Evolutionary conservation across 2,888 invertebrate genomes (phyloP), one percentile per base, ranked within the genome.

Genomic region (Lampropteryx suffumata): DNA sequence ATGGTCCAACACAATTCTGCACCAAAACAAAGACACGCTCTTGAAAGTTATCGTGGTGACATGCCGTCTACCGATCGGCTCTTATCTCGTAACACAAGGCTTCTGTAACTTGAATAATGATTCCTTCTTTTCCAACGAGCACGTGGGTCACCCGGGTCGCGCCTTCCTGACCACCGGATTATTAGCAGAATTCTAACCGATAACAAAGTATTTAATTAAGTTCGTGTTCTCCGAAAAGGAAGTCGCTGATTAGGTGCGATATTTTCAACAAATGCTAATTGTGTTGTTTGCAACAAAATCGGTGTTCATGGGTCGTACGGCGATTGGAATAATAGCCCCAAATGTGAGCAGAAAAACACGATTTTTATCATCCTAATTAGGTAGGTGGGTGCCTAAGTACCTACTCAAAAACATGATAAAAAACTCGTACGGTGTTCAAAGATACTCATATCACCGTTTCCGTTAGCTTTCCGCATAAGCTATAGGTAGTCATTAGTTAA

Each of bases 31-130:
- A 64, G 68, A 64, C 44, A 28, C 44, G 56, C 55, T 48, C 52
- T 58, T 51, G 43, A 59, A 57, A 56, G 65, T 79, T 84, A 82
- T 80, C 82, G 53, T 68, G 89, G 89, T 87, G 88, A 86, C 88
- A 84, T 41, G 87, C 88, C 72, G 88, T 89, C 89, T 89, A 76
- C 82, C 63, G 53, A 63, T 64, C 65, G 64, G 54, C 59, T 50
- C 56, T 78, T 79, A 79, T 54, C 13, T 11, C 4, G 14, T 12
- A 69, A 79, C 76, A 85, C 69, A 71, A 62, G 41, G 21, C 63
- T 64, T 62, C 75, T 81, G 70, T 78, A 50, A 49, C 39, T 4
- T 41, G 11, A 32, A 58, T 55, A 83, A 77, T 66, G 80, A 73
- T 72, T 71, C 76, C 69, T 80, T 83, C 68, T 78, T 76, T 80